Base-by-base conservation (phyloP, 1,140 invertebrate genomes). In the Panagrolaimus sp. region DNA sequence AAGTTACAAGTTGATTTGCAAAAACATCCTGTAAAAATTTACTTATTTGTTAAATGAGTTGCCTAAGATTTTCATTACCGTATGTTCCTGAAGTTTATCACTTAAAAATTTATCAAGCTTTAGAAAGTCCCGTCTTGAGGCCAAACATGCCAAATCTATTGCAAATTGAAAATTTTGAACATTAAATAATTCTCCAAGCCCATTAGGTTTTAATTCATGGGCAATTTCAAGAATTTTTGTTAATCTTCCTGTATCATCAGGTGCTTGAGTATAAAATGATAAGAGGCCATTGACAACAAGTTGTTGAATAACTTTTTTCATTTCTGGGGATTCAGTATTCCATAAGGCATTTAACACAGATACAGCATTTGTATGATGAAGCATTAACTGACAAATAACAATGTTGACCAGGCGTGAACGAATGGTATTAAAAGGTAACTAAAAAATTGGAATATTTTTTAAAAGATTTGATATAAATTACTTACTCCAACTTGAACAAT, bases 41-140 rank as follows among this genome's bases (percentile, higher is more conserved):
- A 47, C 25, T 13, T 7, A n/a, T n/a, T n/a, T n/a, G 13, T 11
- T 43, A 20, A 46, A 20, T 45, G 0, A 14, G 31, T n/a, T n/a
- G n/a, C n/a, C n/a, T n/a, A 23, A 68, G 31, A 5, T 31, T 61
- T n/a, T 5, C 20, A 53, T 23, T 51, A 76, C 76, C 48, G 69
- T 71, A 66, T 96, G 92, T 81, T 97, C 93, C 73, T 90, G 86
- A 53, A 98, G 93, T 85, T 98, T 98, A 82, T 98, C 96, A 1
- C 89, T 89, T 0, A 98, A 84, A 94, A 96, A 98, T 84, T 98
- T 98, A 82, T 98, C 96, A 8, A 98, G 84, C 84, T 98, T 98
- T 0, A 98, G 85, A 84, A 97, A 98, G 84, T 97, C 96, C 65
- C 96, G 85, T 68, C 95, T 85, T 0, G 95, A 96, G 0, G 96